Conservation (phyloP, 2,888 invertebrate genomes). For the Drosophila anomalata region DNA sequence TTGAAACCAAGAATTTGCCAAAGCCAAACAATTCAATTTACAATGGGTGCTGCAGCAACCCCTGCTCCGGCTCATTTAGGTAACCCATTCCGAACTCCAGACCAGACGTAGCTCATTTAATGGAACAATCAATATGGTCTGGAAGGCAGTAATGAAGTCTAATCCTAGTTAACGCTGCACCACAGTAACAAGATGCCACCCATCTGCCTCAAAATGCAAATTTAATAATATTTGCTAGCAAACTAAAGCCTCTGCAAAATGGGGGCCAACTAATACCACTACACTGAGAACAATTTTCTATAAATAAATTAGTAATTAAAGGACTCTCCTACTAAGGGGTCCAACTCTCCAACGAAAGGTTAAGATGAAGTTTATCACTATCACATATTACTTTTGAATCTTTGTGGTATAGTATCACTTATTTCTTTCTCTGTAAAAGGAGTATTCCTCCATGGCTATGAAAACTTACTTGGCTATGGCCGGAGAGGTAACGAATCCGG, state of each 20-base stretch:
- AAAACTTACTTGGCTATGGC: constrained; percentile 82
- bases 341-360: too few species aligned
- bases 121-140: constrained; percentile 69
- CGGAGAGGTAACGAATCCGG: constrained; percentile 82
- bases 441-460: not conserved
- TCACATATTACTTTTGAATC: not conserved
- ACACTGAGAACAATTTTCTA: not conserved
- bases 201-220: constrained; percentile 61
- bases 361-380: too few species aligned
- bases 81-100: not conserved
- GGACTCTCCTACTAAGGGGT: too few species aligned
- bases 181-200: constrained; percentile 32
- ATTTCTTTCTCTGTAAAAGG: not conserved
- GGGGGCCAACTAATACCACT: constrained; percentile 7
- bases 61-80: not conserved
- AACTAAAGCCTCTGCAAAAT: constrained; percentile 61
- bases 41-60: constrained; percentile 27
- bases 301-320: not conserved
- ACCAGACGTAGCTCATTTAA: constrained; percentile 65
- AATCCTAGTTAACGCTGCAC: constrained; percentile 70
- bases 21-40: constrained; percentile 72
- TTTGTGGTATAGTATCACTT: not conserved
- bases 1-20: constrained; percentile 60
- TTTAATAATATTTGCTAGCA: constrained; percentile 78
- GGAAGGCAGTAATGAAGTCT: constrained; percentile 71